Evolutionary conservation across 2,888 invertebrate genomes (phyloP).

Genomic region (Aplocera efformata): DNA sequence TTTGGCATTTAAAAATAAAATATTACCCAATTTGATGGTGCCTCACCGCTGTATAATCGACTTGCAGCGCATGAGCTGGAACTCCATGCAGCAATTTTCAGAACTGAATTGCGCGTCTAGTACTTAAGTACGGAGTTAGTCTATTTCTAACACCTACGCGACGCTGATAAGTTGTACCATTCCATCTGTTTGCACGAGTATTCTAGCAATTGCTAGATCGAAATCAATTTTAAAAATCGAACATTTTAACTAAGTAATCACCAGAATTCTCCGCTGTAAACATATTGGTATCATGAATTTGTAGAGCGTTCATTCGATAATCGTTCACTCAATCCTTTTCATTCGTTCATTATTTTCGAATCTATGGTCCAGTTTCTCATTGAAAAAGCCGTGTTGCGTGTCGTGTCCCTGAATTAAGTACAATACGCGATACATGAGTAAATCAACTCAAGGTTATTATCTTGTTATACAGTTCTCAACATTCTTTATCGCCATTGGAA

Average conservation of each 20-base stretch:
- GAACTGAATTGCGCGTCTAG: no score
- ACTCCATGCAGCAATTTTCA: no score
- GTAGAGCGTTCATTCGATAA: constrained; percentile 21
- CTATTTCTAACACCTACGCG: constrained; percentile 64
- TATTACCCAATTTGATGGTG: no score
- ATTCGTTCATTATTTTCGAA: no score
- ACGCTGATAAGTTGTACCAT: constrained; percentile 34
- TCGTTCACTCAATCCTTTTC: no score
- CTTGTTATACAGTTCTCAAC: constrained; percentile 29
- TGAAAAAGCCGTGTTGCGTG: constrained; percentile 30
- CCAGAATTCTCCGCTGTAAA: no score
- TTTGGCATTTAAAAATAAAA: no score
- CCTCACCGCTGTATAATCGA: no score
- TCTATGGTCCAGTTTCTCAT: constrained; percentile 22
- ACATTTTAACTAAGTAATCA: neutral
- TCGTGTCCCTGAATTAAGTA: constrained; percentile 36
- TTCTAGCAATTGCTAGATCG: constrained; percentile 19
- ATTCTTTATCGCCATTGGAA: constrained; percentile 8
- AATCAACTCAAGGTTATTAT: constrained; percentile 40
- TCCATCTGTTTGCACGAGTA: constrained; percentile 32
- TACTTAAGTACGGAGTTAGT: no score
- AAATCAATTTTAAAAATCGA: constrained; percentile 8
- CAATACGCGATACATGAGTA: constrained; percentile 27
- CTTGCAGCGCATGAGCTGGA: no score
- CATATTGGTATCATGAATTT: constrained; percentile 1